Base-by-base conservation (phyloP, 2,888 invertebrate genomes). In the Agrilus biguttatus region DNA sequence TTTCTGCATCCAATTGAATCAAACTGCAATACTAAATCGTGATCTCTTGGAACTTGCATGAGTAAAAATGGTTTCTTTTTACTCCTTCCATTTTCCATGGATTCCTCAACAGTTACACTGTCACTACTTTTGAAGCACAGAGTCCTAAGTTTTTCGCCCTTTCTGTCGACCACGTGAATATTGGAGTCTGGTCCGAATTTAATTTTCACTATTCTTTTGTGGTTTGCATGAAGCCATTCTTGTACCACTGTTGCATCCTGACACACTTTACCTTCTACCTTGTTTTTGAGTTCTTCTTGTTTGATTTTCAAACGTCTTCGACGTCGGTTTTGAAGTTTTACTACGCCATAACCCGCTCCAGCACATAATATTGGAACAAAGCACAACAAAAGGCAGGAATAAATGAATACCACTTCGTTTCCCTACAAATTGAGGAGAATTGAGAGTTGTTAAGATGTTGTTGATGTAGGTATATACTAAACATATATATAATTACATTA, bases 341-440 rank as follows among this genome's bases (percentile, higher is more conserved):
- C 90, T 0, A 93, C 84, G 37, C 90, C 87, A 60, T 93, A 93
- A 0, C 87, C 95, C 5, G 89, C 89, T 37, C 86, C 89, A 1
- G 89, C 90, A 58, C 90, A 90, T 1, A 92, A 69, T 43, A 97
- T 83, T 6, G 97, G 97, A 10, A 97, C 86, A 55, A 95, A 88
- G 2, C 82, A 86, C 36, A 98, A 73, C 51, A 89, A 85, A 10
- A 95, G 77, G 61, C 95, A 95, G 0, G 85, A 88, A 66, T 93
- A 93, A 57, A 97, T 95, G 70, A 90, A 98, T n/a, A 91, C 87
- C 45, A 96, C 74, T 65, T 97, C 96, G 56, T 93, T 96, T 17
- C 95, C 96, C 75, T 90, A 70, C 23, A 73, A 69, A 38, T 43
- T 40, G 14, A 43, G 39, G 13, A 19, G n/a, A 23, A 23, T 8